Conservation (phyloP, 2,113 vertebrate genomes). For the Illadopsis cleaveri region DNA sequence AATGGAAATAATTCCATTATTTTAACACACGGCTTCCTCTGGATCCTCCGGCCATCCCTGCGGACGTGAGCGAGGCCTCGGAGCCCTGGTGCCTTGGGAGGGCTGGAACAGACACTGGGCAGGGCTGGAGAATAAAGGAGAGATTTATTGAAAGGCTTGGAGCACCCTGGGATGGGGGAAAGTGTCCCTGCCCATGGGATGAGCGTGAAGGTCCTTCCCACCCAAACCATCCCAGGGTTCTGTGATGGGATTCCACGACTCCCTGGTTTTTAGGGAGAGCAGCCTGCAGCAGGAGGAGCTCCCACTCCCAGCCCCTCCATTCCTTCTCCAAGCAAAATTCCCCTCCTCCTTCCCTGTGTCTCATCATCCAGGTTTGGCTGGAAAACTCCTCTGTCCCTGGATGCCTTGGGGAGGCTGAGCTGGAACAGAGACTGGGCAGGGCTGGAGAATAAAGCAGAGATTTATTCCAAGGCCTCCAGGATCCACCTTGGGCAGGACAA, state of each 20-base stretch:
- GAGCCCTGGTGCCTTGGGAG: neutral
- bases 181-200: neutral
- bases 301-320: rapidly evolving
- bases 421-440: no score
- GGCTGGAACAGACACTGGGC: no score
- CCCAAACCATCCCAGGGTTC: neutral
- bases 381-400: neutral
- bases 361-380: rapidly evolving
- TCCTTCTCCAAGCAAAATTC: neutral
- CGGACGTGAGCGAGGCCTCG: neutral
- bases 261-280: neutral
- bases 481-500: no score
- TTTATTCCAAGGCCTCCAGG: no score
- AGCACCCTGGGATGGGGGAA: rapidly evolving
- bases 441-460: no score
- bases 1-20: neutral
- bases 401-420: no score
- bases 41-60: rapidly evolving
- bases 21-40: neutral
- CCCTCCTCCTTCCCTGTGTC: neutral
- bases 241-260: rapidly evolving
- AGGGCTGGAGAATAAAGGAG: no score
- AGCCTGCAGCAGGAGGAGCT: neutral
- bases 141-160: neutral
- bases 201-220: neutral